Conservation (phyloP, 1,140 invertebrate genomes). For the Parapsyche elsis region DNA sequence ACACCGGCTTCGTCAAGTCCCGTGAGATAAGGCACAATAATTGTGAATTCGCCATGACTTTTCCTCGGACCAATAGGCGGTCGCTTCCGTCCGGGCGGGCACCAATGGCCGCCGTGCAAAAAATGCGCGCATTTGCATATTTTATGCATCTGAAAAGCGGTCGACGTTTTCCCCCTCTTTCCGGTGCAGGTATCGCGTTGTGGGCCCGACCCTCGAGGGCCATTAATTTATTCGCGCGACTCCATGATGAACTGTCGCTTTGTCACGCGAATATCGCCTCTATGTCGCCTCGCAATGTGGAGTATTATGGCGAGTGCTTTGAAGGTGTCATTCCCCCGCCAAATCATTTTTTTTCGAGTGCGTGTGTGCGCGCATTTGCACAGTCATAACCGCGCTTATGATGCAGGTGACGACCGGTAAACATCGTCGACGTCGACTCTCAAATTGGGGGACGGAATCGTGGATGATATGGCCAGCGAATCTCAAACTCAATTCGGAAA, state of each 20-base stretch:
- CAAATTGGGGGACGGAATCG: too few relatives aligned
- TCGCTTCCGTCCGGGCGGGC: constrained; percentile 40
- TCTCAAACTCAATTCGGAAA: too few relatives aligned
- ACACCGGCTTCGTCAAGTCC: background rate
- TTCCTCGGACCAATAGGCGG: constrained; percentile 45
- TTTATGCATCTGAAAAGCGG: constrained; percentile 48
- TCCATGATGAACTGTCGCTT: constrained; percentile 47
- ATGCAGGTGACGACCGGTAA: too few relatives aligned
- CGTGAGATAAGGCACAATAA: background rate
- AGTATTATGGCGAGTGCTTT: background rate
- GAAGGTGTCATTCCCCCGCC: too few relatives aligned
- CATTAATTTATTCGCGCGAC: constrained; percentile 50
- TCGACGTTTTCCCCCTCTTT: background rate
- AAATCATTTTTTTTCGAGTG: too few relatives aligned
- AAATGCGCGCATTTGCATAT: constrained; percentile 54
- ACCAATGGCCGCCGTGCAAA: constrained; percentile 47
- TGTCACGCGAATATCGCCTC: constrained; percentile 26
- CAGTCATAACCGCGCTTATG: too few relatives aligned
- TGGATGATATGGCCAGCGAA: too few relatives aligned
- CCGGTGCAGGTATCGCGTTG: constrained; percentile 31
- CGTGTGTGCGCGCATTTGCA: too few relatives aligned
- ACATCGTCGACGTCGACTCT: too few relatives aligned
- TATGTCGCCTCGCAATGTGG: background rate
- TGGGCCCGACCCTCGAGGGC: constrained; percentile 37
- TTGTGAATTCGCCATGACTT: constrained; percentile 7